Evolutionary conservation across 2,888 invertebrate species (phyloP).

Genomic region (Acanthococcus lagerstroemiae): DNA sequence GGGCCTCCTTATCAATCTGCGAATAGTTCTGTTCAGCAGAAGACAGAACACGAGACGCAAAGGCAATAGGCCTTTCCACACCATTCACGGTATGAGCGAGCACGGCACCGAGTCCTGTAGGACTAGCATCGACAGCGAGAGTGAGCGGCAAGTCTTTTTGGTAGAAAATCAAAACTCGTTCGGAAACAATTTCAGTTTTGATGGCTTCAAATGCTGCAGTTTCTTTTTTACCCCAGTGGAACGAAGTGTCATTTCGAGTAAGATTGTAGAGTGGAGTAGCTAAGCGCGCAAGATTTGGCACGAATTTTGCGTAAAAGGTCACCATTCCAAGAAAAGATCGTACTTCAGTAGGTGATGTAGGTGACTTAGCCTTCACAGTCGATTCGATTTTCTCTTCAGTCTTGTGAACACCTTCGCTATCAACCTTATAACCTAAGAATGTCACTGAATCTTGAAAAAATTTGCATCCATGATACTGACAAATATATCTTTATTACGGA

Average conservation of each 20-base stretch:
- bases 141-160: constrained; percentile 28
- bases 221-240: constrained; percentile 5
- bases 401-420: not conserved
- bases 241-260: not conserved
- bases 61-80: constrained; percentile 31
- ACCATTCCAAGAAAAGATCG: not conserved
- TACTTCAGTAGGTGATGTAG: not conserved
- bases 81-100: constrained; percentile 28
- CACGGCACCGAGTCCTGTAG: constrained; percentile 31
- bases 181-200: constrained; percentile 35
- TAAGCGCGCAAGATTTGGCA: not conserved
- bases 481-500: too few species aligned
- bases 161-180: constrained; percentile 34
- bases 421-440: too few species aligned
- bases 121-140: constrained; percentile 33
- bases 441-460: too few species aligned
- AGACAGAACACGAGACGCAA: constrained; percentile 32
- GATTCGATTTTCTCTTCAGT: not conserved
- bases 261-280: not conserved
- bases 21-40: constrained; percentile 26
- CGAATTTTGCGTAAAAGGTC: not conserved
- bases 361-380: not conserved
- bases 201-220: constrained; percentile 34
- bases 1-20: constrained; percentile 33
- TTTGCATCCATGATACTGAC: too few species aligned